A percentile compares a stretch with the other conserved stretches of the same genome.
Conservation (phyloP, 2,888 invertebrate species). For the Pardosa pseudoannulata region DNA sequence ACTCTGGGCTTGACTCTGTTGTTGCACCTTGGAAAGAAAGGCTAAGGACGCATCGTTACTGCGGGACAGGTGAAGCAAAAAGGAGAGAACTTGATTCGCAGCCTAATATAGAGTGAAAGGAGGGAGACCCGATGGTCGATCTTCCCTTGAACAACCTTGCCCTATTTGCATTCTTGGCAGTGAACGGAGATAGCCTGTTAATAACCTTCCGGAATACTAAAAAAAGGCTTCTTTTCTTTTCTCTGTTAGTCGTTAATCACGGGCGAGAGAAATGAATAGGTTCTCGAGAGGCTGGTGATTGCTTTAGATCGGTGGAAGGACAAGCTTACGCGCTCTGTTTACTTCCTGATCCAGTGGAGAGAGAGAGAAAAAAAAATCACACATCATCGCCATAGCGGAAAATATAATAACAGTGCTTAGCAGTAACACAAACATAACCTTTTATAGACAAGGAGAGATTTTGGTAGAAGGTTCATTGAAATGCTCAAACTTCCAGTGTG, state of each 20-base stretch:
- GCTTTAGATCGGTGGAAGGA: neutral
- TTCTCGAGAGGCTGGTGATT: neutral
- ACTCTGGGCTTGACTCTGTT: neutral
- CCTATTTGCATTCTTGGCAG: slow-evolving; percentile 54
- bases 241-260: neutral
- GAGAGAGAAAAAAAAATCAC: neutral
- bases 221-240: neutral
- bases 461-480: too few relatives aligned
- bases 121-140: slow-evolving; percentile 17
- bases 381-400: too few relatives aligned
- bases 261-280: neutral
- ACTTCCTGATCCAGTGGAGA: neutral
- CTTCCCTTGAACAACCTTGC: slow-evolving; percentile 26
- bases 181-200: slow-evolving; percentile 18
- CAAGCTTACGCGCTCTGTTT: neutral
- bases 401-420: too few relatives aligned
- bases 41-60: slow-evolving; percentile 50
- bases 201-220: slow-evolving; percentile 13
- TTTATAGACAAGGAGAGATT: neutral
- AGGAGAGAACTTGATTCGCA: slow-evolving; percentile 24
- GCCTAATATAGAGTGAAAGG: slow-evolving; percentile 67
- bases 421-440: neutral
- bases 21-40: slow-evolving; percentile 29
- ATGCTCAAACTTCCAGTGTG: too few relatives aligned
- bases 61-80: neutral